phyloP scores from a whole-genome alignment of 2,113 vertebrate genomes.

The Muntiacus muntjak region DNA sequence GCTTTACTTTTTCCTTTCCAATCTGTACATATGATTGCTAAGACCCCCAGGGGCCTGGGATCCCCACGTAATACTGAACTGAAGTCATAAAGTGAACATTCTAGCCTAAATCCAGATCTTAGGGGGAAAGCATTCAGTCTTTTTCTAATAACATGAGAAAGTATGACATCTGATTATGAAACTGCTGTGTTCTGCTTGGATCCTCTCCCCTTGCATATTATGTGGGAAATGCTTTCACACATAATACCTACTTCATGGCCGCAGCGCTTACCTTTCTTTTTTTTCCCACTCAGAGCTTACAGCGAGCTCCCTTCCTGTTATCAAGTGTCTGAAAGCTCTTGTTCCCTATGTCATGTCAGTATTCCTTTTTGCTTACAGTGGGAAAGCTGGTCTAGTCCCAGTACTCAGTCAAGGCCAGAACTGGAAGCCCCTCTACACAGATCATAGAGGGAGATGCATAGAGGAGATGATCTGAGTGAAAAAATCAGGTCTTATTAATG shows the following conservation, averaged over 20 bases:
- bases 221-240: background rate
- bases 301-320: background rate
- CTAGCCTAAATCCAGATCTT: background rate
- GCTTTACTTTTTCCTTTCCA: background rate
- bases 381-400: background rate
- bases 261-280: background rate
- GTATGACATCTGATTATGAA: background rate
- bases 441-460: background rate
- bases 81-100: background rate
- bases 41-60: background rate
- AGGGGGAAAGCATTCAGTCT: background rate
- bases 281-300: background rate
- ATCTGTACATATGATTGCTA: background rate
- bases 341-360: background rate
- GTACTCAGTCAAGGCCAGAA: background rate
- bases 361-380: background rate
- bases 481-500: background rate
- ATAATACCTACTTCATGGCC: background rate
- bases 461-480: background rate
- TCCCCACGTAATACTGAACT: background rate
- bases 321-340: background rate
- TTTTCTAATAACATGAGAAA: background rate
- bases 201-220: background rate
- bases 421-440: background rate
- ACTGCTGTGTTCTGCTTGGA: background rate